Base-by-base conservation (phyloP, 2,888 invertebrate species). In the Eupithecia abbreviata region DNA sequence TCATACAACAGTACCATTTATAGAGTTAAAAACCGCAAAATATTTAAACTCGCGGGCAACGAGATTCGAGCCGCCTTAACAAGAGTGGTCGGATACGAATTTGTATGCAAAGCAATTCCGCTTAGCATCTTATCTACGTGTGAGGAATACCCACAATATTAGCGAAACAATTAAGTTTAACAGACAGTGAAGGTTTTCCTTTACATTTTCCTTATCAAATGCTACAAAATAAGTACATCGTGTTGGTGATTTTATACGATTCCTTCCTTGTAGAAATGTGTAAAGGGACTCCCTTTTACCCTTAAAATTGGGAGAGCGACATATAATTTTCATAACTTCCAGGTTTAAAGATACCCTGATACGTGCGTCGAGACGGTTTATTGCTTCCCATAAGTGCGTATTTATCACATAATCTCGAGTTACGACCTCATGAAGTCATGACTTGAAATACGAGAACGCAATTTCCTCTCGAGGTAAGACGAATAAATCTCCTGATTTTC, bases 61-160 rank as follows among this genome's bases (percentile, higher is more conserved):
- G 62, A 30, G 62, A 62, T 30, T 30, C 10, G 30, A 62, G 62
- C 62, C 10, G 10, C 30, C 62, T 30, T 73, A 75, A 73, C 62
- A 73, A 75, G 62, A 67, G 42, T 51, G 70, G 72, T 77, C 62
- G 41, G 30, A 67, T 75, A 49, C 73, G 41, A 66, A 75, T 76
- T 74, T 72, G 76, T 76, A 76, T 78, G 73, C 76, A 69, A 72
- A 74, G 42, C 76, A 75, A 73, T 72, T 68, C 69, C 43, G 51
- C 67, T 78, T 67, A 77, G 71, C 69, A 47, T 69, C 69, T 69
- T 71, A 73, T n/a, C 71, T 73, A 71, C 75, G 73, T 78, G 78
- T 74, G 55, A 69, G 41, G 76, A 78, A 78, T 76, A 66, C 13
- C 42, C 18, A 30, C 51, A 70, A 65, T 45, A 75, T 78, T 71